phyloP scores from a whole-genome alignment of 2,797 vertebrate species.

The Bradypus variegatus region DNA sequence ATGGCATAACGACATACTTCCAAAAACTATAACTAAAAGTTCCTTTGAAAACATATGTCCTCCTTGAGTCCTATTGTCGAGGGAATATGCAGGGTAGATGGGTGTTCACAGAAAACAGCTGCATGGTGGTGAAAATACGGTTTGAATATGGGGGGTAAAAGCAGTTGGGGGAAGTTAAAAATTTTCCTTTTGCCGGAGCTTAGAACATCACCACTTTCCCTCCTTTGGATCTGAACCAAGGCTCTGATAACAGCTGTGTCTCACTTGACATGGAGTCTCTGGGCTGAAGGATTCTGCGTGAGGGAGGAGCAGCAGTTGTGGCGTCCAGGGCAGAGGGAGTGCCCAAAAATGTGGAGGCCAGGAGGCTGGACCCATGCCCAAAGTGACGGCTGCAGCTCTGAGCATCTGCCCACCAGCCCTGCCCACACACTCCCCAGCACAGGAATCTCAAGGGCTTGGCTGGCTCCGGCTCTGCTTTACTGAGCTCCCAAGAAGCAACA shows the following conservation, averaged over 20 bases:
- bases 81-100: not conserved
- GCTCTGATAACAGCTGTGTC: not conserved
- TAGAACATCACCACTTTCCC: not conserved
- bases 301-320: not conserved
- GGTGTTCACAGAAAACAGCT: not conserved
- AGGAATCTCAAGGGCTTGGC: not conserved
- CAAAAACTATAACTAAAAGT: not conserved
- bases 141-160: not conserved
- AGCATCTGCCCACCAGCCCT: not conserved
- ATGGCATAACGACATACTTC: not conserved
- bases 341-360: not conserved
- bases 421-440: not conserved
- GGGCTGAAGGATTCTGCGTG: not conserved
- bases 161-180: not conserved
- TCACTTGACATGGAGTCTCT: not conserved
- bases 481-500: not conserved
- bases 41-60: conserved; percentile 10
- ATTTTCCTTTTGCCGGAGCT: not conserved
- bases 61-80: not conserved
- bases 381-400: not conserved
- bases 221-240: not conserved
- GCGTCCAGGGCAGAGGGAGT: not conserved
- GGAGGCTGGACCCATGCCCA: not conserved
- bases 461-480: not conserved
- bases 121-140: not conserved